Base-by-base conservation (phyloP, 2,113 vertebrate species). In the Paralichthys olivaceus region DNA sequence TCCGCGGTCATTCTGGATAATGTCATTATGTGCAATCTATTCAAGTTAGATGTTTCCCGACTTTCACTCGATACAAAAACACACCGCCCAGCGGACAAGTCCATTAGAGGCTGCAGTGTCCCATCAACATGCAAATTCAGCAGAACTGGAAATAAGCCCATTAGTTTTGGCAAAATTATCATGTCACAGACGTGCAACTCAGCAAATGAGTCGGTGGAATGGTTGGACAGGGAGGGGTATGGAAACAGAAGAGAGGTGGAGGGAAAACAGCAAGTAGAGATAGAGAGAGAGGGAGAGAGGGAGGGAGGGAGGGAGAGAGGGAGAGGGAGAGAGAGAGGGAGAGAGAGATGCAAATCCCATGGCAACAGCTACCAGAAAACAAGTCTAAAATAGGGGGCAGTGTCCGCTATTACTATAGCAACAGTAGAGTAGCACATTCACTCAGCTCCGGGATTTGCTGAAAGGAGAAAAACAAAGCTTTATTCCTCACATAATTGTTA, bases 371-470 rank as follows among this genome's bases (percentile, higher is more conserved):
- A 93, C 92, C 93, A 91, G 90, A 94, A 93, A 95, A 95, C 93
- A 95, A 90, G 93, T 94, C 90, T 94, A 94, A 94, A 95, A 95
- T 94, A 95, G 93, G 92, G 93, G 93, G 94, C 94, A 95, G 94
- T 95, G 94, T 95, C 94, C 93, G 90, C 92, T 95, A 94, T 95
- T 91, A 89, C 94, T 95, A 95, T 95, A 94, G 94, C 94, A 95
- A 95, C 94, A 95, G 92, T 89, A 93, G 92, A 93, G 84, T 78
- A 86, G 92, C 90, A 82, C 88, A 84, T 89, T 93, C 84, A 89
- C 90, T 91, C 89, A 88, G 91, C 86, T 87, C 88, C 80, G 57
- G 86, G 92, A 93, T 94, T 92, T 94, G 89, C 89, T 93, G 91
- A 91, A 89, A 85, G 83, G 74, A 83, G 70, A 87, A 91, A 93